Conservation (phyloP, 2,797 vertebrate genomes). For the Hirundo rustica region DNA sequence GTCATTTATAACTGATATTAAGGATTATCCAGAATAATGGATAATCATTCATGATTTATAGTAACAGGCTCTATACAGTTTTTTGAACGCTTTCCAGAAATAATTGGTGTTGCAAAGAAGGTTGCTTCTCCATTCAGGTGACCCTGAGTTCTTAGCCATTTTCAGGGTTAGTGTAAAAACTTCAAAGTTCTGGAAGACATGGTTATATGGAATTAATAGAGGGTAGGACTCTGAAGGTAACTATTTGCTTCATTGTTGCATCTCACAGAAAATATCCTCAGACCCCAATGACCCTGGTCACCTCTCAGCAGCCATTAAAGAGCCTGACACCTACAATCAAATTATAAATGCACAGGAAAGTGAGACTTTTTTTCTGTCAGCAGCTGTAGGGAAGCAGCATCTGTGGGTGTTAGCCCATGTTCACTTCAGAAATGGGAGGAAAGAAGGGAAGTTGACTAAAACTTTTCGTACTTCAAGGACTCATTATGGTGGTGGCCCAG, state of each 20-base stretch:
- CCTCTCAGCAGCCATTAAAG: background rate
- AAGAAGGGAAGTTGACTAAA: background rate
- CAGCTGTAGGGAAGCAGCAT: background rate
- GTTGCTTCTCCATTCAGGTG: background rate
- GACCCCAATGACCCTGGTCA: background rate
- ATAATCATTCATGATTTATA: background rate
- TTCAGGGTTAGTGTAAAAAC: background rate
- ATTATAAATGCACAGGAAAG: background rate
- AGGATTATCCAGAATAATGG: background rate
- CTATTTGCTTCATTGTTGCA: background rate
- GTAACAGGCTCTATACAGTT: background rate
- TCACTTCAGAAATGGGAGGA: background rate
- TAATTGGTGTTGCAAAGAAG: background rate
- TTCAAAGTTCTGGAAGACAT: background rate
- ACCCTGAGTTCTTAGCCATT: background rate
- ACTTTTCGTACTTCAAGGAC: background rate
- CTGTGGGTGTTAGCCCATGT: background rate
- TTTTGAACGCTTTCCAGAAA: background rate
- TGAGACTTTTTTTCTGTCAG: background rate
- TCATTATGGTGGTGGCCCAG: background rate
- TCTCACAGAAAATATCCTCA: background rate
- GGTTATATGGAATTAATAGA: background rate
- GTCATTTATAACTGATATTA: background rate
- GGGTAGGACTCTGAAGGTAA: background rate
- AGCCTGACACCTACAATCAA: background rate